Conservation (phyloP, 2,888 invertebrate species). For the Aphelenchoides bicaudatus region DNA sequence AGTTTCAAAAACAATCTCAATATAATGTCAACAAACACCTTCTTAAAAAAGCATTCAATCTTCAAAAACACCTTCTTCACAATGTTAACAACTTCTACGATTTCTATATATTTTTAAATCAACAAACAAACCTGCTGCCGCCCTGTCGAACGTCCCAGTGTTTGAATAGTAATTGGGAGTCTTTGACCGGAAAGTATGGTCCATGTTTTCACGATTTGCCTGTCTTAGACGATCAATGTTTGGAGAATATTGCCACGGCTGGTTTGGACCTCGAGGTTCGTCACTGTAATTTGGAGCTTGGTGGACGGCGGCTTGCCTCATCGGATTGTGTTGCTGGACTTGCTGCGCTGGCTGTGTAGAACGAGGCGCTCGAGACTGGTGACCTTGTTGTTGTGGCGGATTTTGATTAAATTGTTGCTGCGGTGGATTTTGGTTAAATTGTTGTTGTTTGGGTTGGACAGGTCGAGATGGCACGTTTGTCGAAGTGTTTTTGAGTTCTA, state of each 20-base stretch:
- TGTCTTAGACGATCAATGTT: conserved; percentile 29
- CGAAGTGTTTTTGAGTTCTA: conserved; percentile 17
- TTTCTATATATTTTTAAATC: no score
- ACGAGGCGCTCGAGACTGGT: background rate
- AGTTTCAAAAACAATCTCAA: no score
- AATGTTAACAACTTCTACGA: no score
- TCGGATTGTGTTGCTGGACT: background rate
- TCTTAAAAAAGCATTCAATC: no score
- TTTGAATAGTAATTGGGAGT: conserved; percentile 12
- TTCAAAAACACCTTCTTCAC: no score
- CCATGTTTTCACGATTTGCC: conserved; percentile 26
- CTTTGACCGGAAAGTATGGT: conserved; percentile 7
- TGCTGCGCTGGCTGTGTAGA: conserved; percentile 42
- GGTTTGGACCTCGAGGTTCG: background rate
- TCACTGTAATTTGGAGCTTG: background rate
- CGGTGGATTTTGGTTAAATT: background rate
- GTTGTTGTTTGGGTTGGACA: no score
- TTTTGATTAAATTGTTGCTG: background rate
- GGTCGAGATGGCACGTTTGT: background rate
- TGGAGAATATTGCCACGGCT: conserved; percentile 18
- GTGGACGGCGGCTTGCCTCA: background rate
- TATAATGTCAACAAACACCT: no score
- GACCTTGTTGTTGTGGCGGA: background rate
- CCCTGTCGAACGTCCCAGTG: conserved; percentile 7
- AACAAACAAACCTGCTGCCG: no score